A percentile compares a stretch with the other conserved stretches of the same genome.
phyloP scores from a whole-genome alignment of 2,113 vertebrate species.

The Syngnathus floridae region DNA sequence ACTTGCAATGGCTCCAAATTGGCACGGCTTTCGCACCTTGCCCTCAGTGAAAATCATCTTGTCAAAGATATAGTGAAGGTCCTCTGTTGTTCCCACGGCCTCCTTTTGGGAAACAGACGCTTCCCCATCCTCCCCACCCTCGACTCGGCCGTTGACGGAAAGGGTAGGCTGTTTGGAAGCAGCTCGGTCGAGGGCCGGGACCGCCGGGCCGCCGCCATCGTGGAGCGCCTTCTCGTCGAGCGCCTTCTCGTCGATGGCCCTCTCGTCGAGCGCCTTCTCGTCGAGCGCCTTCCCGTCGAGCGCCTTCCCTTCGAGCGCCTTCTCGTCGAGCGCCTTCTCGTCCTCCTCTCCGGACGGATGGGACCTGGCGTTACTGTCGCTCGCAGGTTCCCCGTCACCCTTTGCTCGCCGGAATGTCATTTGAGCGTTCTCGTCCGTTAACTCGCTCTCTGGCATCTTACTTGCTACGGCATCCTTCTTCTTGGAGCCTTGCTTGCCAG shows the following conservation, averaged over 20 bases:
- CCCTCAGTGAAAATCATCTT: conserved; percentile 94
- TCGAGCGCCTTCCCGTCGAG: conserved; percentile 30
- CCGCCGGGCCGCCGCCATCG: too few relatives aligned
- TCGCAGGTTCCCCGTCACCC: conserved; percentile 37
- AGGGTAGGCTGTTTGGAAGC: conserved; percentile 33
- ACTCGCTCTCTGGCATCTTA: conserved; percentile 6
- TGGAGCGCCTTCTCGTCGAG: conserved; percentile 36
- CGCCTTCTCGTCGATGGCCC: conserved; percentile 18
- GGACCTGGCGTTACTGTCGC: conserved; percentile 39
- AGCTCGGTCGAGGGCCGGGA: conserved; percentile 29
- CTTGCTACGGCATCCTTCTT: not conserved
- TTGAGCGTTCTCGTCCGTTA: not conserved
- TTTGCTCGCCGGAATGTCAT: conserved; percentile 11
- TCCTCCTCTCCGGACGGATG: conserved; percentile 28
- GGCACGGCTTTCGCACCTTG: conserved; percentile 72
- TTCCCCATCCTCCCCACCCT: conserved; percentile 53
- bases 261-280: conserved; percentile 2
- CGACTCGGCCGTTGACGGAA: conserved; percentile 59
- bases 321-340: conserved; percentile 33
- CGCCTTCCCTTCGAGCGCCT: conserved; percentile 4
- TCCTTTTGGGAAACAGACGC: conserved; percentile 49
- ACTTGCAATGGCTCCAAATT: too few relatives aligned
- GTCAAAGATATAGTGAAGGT: conserved; percentile 90
- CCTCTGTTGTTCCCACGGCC: conserved; percentile 64
- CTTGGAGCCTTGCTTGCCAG: conserved; percentile 14